phyloP scores from a whole-genome alignment of 2,797 vertebrate genomes.

The Lerista edwardsae region DNA sequence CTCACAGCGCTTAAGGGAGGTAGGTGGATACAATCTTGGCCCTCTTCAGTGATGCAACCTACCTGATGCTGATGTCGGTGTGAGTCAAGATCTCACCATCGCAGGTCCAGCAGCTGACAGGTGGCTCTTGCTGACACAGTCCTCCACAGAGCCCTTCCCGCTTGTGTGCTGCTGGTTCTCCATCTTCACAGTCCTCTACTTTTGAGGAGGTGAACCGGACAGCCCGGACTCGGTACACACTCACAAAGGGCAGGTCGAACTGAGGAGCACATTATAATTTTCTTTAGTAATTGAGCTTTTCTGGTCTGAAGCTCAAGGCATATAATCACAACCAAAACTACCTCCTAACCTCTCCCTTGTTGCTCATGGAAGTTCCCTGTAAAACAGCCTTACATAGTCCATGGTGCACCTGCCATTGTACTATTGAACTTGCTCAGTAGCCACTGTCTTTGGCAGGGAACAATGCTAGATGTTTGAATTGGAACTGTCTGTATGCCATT shows the following conservation, averaged over 20 bases:
- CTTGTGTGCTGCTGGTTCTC: not conserved
- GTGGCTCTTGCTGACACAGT: constrained; percentile 61
- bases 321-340: not conserved
- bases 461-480: too few species aligned
- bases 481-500: too few species aligned
- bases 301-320: not conserved
- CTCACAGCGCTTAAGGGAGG: too few species aligned
- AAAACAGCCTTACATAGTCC: not conserved
- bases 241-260: constrained; percentile 88
- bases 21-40: not conserved
- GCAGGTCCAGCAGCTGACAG: constrained; percentile 80
- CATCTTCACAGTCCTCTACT: constrained; percentile 41
- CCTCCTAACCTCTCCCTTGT: not conserved
- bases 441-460: too few species aligned
- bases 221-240: constrained; percentile 84
- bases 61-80: constrained; percentile 70
- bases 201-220: constrained; percentile 76
- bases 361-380: not conserved
- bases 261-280: constrained; percentile 47
- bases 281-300: not conserved
- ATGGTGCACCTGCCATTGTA: not conserved
- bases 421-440: too few species aligned
- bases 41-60: not conserved
- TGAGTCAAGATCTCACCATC: constrained; percentile 84
- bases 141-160: not conserved